A percentile compares a stretch with the other conserved stretches of the same genome.
Conservation (phyloP, 2,888 invertebrate species). For the Aporophyla nigra region DNA sequence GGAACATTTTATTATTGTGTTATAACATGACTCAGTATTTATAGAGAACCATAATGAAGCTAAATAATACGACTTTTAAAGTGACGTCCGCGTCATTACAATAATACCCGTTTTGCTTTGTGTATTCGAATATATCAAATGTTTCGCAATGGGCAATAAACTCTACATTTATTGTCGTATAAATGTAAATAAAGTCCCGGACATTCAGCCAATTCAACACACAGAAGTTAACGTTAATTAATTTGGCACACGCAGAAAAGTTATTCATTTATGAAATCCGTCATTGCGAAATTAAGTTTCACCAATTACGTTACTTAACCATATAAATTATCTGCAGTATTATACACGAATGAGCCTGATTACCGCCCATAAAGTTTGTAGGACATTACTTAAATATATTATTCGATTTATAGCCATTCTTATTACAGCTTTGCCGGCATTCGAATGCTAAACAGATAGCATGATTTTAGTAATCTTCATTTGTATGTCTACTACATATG, state of each 20-base stretch:
- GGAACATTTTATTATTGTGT: slow-evolving; percentile 63
- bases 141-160: slow-evolving; percentile 46
- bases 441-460: slow-evolving; percentile 64
- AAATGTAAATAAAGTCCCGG: slow-evolving; percentile 31
- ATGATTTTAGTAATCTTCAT: slow-evolving; percentile 71
- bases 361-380: slow-evolving; percentile 37
- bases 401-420: slow-evolving; percentile 55
- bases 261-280: slow-evolving; percentile 58
- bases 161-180: slow-evolving; percentile 35
- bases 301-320: slow-evolving; percentile 47
- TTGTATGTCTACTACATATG: slow-evolving; percentile 71
- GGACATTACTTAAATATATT: slow-evolving; percentile 55
- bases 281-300: slow-evolving; percentile 56
- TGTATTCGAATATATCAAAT: slow-evolving; percentile 43
- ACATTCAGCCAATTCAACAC: slow-evolving; percentile 38
- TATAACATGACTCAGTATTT: slow-evolving; percentile 66
- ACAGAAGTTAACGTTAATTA: slow-evolving; percentile 56
- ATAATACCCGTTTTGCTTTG: slow-evolving; percentile 45
- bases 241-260: slow-evolving; percentile 54
- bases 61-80: slow-evolving; percentile 61
- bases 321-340: slow-evolving; percentile 47
- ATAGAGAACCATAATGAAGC: slow-evolving; percentile 61
- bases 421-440: slow-evolving; percentile 57
- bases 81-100: slow-evolving; percentile 64
- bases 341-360: slow-evolving; percentile 48